phyloP scores from a whole-genome alignment of 2,797 vertebrate species.

The Bradypus variegatus region DNA sequence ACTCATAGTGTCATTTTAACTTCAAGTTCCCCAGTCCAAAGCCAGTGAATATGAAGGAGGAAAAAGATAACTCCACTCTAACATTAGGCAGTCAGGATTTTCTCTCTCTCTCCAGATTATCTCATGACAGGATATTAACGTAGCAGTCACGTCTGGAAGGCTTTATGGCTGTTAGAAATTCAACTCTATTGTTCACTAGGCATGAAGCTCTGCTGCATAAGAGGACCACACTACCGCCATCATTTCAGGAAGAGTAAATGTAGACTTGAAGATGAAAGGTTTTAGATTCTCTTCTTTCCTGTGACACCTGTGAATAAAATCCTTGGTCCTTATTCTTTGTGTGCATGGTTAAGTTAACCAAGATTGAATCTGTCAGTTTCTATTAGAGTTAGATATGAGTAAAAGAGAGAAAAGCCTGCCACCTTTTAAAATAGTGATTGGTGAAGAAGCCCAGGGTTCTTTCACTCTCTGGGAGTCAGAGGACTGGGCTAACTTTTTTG shows the following conservation, averaged over 20 bases:
- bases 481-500: background rate
- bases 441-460: background rate
- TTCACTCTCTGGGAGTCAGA: background rate
- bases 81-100: background rate
- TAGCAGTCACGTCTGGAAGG: background rate
- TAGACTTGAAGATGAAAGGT: background rate
- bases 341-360: background rate
- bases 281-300: background rate
- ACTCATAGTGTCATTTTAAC: background rate
- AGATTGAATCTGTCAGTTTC: constrained; percentile 35
- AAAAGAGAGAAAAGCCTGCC: background rate
- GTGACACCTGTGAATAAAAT: background rate
- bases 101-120: background rate
- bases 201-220: background rate
- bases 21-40: background rate
- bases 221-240: background rate
- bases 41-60: background rate
- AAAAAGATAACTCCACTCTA: background rate
- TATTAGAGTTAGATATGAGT: constrained; percentile 24
- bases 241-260: background rate
- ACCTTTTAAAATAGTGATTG: background rate
- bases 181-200: background rate
- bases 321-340: background rate
- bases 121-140: background rate
- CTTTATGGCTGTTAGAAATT: background rate